Conservation (phyloP, 2,888 invertebrate species). For the Melipona beecheii region DNA sequence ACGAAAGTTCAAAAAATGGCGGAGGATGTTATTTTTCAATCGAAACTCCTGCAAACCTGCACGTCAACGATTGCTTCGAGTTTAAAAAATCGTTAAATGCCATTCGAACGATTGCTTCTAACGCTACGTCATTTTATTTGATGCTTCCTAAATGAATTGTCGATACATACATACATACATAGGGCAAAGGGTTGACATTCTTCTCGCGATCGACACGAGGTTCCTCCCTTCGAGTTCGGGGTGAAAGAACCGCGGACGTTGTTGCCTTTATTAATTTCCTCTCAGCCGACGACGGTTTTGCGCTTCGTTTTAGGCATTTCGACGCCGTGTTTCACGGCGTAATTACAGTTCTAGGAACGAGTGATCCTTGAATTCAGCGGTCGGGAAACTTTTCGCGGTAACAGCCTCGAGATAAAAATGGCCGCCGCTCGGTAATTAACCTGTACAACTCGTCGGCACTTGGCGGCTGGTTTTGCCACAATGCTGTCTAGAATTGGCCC, state of each 20-base stretch:
- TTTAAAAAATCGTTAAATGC: too few relatives aligned
- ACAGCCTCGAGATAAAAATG: constrained; percentile 42
- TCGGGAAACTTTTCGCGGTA: constrained; percentile 42
- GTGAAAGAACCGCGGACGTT: too few relatives aligned
- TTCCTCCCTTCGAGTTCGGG: not conserved
- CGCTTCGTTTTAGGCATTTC: not conserved
- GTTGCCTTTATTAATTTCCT: not conserved
- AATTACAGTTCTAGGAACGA: constrained; percentile 44
- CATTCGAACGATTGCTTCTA: too few relatives aligned
- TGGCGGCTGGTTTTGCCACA: constrained; percentile 28
- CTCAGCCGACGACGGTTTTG: not conserved
- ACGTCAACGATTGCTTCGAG: too few relatives aligned
- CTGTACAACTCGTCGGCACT: constrained; percentile 38
- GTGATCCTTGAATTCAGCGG: constrained; percentile 36
- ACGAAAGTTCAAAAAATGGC: too few relatives aligned
- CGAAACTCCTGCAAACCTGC: too few relatives aligned
- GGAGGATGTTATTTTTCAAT: too few relatives aligned
- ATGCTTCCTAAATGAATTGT: too few relatives aligned
- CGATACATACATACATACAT: too few relatives aligned
- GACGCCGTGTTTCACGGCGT: not conserved
- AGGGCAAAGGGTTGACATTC: not conserved
- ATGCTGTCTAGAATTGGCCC: not conserved
- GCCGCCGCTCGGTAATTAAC: constrained; percentile 59
- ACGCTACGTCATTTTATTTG: too few relatives aligned
- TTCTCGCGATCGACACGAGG: too few relatives aligned